Evolutionary conservation across 1,140 invertebrate genomes (phyloP), one percentile per base, ranked within the genome.

Genomic region (Polyergus mexicanus): DNA sequence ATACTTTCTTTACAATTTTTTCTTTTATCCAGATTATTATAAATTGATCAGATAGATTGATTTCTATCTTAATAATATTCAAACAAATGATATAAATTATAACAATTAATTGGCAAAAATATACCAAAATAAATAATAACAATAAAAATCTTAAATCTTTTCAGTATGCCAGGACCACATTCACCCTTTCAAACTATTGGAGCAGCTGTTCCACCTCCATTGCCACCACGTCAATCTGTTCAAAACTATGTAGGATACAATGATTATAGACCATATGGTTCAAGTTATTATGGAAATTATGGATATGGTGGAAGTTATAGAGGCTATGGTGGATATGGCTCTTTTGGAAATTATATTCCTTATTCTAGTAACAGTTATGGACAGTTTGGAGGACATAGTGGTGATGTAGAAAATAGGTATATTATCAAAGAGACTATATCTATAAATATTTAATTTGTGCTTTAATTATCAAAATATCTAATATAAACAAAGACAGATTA

Each of bases 401-500:
- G 96, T 81, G 96, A 96, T 94, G 95, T 96, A 71, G 96, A 97
- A 94, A 96, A 95, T 89, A 96, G 96, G 96, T 96, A 93, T 8
- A 28, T 32, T 58, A 8, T 3, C 32, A 41, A 7, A 58, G 8
- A 32, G 10, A 44, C 41, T 44, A 5, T 41, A 19, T 65, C 10
- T 71, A 72, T 38, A 86, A 69, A 66, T 69, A 54, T 80, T 28
- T 16, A 60, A 3, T 5, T 72, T 35, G 19, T 63, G 19, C 11
- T 0, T 28, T 76, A 54, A 51, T 35, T 35, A 60, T 54, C 58
- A 22, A 60, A 2, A 58, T 22, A 58, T 32, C 28, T 80, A 19
- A 54, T 44, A 32, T 65, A 41, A 80, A 35, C 0, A 41, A 41
- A 44, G n/a, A 35, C 19, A 76, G 2, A 16, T 25, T 35, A 65